Percentiles rank a stretch among this genome's conserved stretches.
Evolutionary conservation across 2,888 invertebrate genomes (phyloP).

Genomic region (Neuroscelio doddi): DNA sequence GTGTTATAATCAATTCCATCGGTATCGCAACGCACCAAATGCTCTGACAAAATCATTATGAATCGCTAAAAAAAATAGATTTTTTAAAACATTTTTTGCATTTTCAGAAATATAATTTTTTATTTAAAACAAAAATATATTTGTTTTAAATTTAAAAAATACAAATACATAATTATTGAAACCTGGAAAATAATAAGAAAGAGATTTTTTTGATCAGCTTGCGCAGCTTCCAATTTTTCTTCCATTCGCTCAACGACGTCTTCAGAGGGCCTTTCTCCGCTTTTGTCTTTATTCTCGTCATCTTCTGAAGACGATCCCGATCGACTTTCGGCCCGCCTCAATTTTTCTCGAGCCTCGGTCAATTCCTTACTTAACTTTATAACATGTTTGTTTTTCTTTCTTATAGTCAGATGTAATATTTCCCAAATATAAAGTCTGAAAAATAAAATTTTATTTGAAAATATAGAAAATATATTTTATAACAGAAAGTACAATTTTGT

Average conservation of each 20-base stretch:
- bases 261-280: conserved; percentile 79
- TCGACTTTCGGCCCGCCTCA: conserved; percentile 87
- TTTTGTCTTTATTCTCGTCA: conserved; percentile 74
- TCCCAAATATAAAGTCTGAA: conserved; percentile 95
- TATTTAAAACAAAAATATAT: no score
- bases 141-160: no score
- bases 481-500: no score
- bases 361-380: conserved; percentile 87
- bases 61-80: conserved; percentile 79
- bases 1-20: conserved; percentile 95
- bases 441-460: conserved; percentile 28
- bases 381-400: conserved; percentile 97
- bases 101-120: no score
- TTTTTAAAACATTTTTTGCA: conserved; percentile 21
- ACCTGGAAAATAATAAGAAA: conserved; percentile 97
- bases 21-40: conserved; percentile 93
- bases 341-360: conserved; percentile 87
- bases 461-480: no score
- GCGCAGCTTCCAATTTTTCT: conserved; percentile 93
- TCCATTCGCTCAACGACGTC: conserved; percentile 97
- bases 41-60: conserved; percentile 97
- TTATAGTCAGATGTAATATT: conserved; percentile 94
- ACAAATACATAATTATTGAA: no score
- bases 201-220: conserved; percentile 96
- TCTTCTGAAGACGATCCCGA: conserved; percentile 87